These are phyloP conservation scores for Caretta caretta DNA, from an alignment of 2,113 vertebrate species.

Conservation along the genomic window DNA sequence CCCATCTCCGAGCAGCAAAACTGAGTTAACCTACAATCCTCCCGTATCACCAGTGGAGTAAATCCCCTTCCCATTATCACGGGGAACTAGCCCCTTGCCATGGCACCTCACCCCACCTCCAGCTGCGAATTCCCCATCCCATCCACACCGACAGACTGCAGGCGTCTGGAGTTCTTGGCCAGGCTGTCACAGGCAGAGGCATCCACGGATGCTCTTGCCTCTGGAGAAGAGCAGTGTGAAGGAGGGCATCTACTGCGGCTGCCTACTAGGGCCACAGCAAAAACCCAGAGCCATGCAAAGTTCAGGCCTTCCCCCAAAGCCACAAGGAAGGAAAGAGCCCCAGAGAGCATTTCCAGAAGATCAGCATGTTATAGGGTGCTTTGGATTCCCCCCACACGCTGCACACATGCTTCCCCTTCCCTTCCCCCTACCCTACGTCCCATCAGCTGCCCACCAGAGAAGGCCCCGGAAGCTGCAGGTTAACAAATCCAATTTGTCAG, in stretches of 20 bases:
- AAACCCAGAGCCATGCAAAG: not conserved
- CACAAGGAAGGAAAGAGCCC: not conserved
- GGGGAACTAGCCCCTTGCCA: too few relatives aligned
- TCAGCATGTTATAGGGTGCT: not conserved
- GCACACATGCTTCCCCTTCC: not conserved
- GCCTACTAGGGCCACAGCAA: not conserved
- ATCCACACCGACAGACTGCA: too few relatives aligned
- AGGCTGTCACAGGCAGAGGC: too few relatives aligned
- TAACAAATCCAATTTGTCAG: slow-evolving; percentile 49
- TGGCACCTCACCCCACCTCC: too few relatives aligned
- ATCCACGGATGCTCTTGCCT: not conserved
- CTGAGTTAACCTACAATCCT: not conserved
- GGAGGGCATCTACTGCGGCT: not conserved
- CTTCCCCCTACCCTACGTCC: not conserved
- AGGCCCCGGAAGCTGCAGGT: slow-evolving; percentile 30
- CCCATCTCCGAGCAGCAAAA: not conserved
- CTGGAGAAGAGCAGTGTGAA: not conserved
- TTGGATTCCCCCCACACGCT: rapidly evolving
- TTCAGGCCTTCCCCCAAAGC: not conserved
- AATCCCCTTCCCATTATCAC: not conserved
- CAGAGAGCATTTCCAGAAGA: not conserved
- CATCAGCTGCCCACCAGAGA: not conserved
- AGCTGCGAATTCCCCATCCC: too few relatives aligned
- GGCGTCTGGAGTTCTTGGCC: too few relatives aligned
- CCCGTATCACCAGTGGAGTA: not conserved